Base-by-base conservation (phyloP, 1,140 invertebrate species). In the Anastatus disparis region DNA sequence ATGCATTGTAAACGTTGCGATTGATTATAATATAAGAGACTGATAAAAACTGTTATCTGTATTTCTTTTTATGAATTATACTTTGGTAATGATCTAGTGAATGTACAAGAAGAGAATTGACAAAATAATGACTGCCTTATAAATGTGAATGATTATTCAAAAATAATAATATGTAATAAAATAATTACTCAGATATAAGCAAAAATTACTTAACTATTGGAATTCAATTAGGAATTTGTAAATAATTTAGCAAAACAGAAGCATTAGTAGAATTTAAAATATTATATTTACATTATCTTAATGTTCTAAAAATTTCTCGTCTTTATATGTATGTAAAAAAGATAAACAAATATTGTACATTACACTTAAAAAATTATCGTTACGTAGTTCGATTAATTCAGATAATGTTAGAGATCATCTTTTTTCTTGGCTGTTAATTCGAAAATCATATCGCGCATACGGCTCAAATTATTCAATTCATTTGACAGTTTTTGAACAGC, bases 371-470 rank as follows among this genome's bases (percentile, higher is more conserved):
- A 61, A 24, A 48, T 40, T 17, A 35, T 35, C 20, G 27, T 29
- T 31, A 29, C 12, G 48, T 13, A 8, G 48, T 10, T n/a, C n/a
- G n/a, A n/a, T 24, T 63, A 50, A 15, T 42, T 27, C 2, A 24
- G 46, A 40, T 6, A 6, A 38, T 50, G 9, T 63, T 62, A 69
- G 7, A 78, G 46, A 29, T 78, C 77, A 48, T 79, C 78, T 38
- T 82, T 84, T 48, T 82, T 82, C 52, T 81, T 80, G 8, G 81
- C 80, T 50, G 82, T 83, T 24, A 84, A 68, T 27, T 82, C 75
- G 20, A 81, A 81, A 8, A 84, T 84, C 79, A 81, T 82, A 48
- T 83, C 81, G n/a, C 81, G 66, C 82, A 83, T 83, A 29, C 79
- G 76, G 63, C 78, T 81, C 12, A 84, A 67, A 48, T 82, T 77